Conservation (phyloP, 2,888 invertebrate genomes). For the Drosophila suboccidentalis region DNA sequence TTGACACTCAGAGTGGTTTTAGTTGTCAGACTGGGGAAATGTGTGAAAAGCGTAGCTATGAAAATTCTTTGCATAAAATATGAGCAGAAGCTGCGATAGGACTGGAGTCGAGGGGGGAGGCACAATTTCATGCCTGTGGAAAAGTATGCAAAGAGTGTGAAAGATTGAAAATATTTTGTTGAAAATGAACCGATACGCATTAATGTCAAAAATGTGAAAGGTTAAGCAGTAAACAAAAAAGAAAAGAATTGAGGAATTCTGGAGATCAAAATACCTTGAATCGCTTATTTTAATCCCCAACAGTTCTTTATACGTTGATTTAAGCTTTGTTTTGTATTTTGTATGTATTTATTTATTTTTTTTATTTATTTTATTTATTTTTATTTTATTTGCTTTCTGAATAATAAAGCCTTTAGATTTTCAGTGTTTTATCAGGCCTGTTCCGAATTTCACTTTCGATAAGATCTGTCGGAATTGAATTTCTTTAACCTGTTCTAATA, state of each 20-base stretch:
- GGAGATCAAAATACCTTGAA: background rate
- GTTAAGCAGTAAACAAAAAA: background rate
- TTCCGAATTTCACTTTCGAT: too few relatives aligned
- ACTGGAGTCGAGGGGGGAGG: background rate
- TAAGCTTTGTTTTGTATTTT: too few relatives aligned
- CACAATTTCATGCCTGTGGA: conserved; percentile 3
- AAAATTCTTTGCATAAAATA: conserved; percentile 62
- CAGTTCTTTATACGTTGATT: background rate
- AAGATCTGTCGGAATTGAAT: too few relatives aligned
- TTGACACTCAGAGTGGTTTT: conserved; percentile 72
- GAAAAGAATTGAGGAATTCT: background rate
- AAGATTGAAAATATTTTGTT: conserved; percentile 21
- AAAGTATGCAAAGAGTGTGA: conserved; percentile 1
- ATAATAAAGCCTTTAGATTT: too few relatives aligned
- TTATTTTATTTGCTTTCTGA: too few relatives aligned
- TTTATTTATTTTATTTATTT: too few relatives aligned
- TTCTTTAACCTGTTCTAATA: too few relatives aligned
- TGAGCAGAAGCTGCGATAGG: conserved; percentile 6
- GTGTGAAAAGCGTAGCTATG: conserved; percentile 45
- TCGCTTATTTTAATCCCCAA: background rate
- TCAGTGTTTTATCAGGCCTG: too few relatives aligned
- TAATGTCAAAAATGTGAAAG: conserved; percentile 12
- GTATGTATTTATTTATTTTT: too few relatives aligned
- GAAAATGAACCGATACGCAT: conserved; percentile 15
- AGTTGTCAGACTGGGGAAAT: conserved; percentile 57